Conservation (phyloP, 2,888 invertebrate species). For the Synergus gifuensis region DNA sequence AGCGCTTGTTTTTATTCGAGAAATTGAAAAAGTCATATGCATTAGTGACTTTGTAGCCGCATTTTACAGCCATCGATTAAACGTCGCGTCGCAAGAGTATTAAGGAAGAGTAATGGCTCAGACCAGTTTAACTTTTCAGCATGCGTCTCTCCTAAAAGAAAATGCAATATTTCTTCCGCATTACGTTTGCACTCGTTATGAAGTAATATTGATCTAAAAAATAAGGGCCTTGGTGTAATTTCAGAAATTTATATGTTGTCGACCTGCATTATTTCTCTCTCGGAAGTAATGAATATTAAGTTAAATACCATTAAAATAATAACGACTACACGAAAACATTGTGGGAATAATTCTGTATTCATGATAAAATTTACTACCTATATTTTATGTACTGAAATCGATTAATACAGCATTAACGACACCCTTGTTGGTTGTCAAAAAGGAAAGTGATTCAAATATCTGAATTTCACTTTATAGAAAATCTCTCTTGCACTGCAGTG, state of each 20-base stretch:
- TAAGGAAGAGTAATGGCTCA: constrained; percentile 22
- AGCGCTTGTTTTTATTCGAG: not conserved
- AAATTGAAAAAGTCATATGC: not conserved
- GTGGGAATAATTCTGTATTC: not conserved
- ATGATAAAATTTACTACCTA: not conserved
- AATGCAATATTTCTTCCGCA: constrained; percentile 25
- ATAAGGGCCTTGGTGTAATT: not conserved
- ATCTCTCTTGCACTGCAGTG: not conserved
- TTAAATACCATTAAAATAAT: constrained; percentile 1
- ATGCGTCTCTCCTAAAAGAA: constrained; percentile 1
- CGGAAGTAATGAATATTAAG: not conserved
- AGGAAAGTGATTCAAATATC: constrained; percentile 18
- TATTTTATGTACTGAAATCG: not conserved
- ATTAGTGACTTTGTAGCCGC: constrained; percentile 8
- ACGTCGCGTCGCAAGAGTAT: constrained; percentile 25
- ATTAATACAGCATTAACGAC: not conserved
- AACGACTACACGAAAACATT: not conserved
- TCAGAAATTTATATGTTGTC: not conserved
- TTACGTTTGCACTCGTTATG: not conserved
- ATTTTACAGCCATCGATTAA: constrained; percentile 4
- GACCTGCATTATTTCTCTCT: not conserved
- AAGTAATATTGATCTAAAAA: not conserved
- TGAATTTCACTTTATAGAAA: constrained; percentile 12
- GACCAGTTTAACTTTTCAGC: constrained; percentile 26
- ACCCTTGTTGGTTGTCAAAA: not conserved